These are phyloP conservation scores for Labeo catla DNA, from an alignment of 2,113 vertebrate species.

Conservation along the genomic window DNA sequence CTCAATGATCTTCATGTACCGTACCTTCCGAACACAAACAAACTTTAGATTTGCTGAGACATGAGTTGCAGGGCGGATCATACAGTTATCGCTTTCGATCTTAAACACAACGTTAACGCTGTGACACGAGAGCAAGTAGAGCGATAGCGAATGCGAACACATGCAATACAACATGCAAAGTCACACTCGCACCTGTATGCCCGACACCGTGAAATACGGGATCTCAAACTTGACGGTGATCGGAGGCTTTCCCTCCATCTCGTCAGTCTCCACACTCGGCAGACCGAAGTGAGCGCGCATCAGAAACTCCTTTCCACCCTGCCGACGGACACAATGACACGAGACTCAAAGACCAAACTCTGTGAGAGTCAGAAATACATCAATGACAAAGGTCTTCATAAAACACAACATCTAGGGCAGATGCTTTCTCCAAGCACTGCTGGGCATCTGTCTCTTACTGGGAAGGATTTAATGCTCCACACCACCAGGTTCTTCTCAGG, in stretches of 20 bases:
- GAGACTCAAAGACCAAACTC: too few relatives aligned
- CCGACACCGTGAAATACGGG: slow-evolving; percentile 94
- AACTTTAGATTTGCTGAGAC: not conserved
- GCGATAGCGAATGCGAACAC: not conserved
- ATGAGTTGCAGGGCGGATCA: not conserved
- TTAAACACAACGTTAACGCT: not conserved
- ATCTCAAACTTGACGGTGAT: slow-evolving; percentile 94
- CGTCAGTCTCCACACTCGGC: slow-evolving; percentile 90
- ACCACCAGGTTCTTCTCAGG: slow-evolving; percentile 89
- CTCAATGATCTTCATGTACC: slow-evolving; percentile 96
- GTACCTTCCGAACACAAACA: slow-evolving; percentile 72
- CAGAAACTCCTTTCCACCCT: slow-evolving; percentile 94
- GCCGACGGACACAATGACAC: not conserved
- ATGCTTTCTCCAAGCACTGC: not conserved
- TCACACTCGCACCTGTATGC: slow-evolving; percentile 84
- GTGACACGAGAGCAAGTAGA: not conserved
- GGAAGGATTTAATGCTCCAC: slow-evolving; percentile 95
- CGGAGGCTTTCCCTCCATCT: slow-evolving; percentile 87
- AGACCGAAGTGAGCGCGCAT: slow-evolving; percentile 95
- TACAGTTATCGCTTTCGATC: not conserved
- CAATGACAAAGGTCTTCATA: not conserved
- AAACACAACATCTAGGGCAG: not conserved
- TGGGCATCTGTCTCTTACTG: slow-evolving; percentile 75
- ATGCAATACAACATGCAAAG: slow-evolving; percentile 1
- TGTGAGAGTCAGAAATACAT: not conserved